Conservation (phyloP, 2,797 vertebrate genomes). For the Syncerus caffer region DNA sequence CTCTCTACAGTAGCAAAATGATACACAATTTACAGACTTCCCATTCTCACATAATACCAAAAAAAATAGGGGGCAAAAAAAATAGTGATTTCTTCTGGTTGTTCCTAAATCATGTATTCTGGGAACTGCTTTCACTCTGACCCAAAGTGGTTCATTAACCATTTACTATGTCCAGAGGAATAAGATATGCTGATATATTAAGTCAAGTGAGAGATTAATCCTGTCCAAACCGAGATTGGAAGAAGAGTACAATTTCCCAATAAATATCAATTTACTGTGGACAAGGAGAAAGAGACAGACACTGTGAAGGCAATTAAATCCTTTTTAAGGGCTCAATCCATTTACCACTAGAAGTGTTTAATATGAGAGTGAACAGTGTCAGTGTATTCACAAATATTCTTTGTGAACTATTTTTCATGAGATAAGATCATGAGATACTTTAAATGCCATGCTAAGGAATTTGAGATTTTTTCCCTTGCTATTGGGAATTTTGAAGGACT, state of each 20-base stretch:
- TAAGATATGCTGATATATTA: background rate
- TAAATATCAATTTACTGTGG: background rate
- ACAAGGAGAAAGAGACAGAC: background rate
- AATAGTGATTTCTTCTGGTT: background rate
- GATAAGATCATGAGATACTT: background rate
- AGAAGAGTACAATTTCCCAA: background rate
- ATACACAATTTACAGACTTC: background rate
- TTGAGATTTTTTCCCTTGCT: background rate
- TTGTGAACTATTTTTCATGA: background rate
- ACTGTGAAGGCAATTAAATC: background rate
- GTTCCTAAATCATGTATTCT: background rate
- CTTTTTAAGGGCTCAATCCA: background rate
- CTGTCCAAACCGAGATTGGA: background rate
- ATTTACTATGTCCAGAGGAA: background rate
- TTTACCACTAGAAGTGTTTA: background rate
- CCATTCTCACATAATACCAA: background rate
- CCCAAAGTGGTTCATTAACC: background rate
- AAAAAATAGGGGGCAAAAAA: background rate
- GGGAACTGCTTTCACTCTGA: background rate
- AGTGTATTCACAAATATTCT: background rate
- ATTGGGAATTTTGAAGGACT: background rate
- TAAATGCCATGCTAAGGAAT: background rate
- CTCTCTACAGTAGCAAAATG: background rate
- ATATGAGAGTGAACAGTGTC: no score
- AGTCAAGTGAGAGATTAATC: background rate